phyloP scores from a whole-genome alignment of 2,113 vertebrate genomes.

The Neoarius graeffei region DNA sequence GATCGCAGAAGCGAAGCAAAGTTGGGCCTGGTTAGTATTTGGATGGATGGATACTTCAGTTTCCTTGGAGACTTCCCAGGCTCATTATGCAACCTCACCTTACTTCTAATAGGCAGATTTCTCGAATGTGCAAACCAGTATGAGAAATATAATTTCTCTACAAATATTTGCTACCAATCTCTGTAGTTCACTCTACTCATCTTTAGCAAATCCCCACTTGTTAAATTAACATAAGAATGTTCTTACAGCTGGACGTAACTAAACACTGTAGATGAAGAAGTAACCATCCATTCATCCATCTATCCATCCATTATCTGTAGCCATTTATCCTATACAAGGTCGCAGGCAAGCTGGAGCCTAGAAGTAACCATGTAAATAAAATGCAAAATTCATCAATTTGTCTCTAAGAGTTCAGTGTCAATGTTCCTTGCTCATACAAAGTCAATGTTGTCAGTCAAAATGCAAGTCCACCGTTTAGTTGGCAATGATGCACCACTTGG shows the following conservation, averaged over 20 bases:
- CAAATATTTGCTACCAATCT: not conserved
- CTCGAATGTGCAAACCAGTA: not conserved
- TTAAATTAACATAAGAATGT: not conserved
- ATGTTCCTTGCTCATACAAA: not conserved
- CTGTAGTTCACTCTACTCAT: not conserved
- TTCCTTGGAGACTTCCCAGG: not conserved
- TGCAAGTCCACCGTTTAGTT: too few relatives aligned
- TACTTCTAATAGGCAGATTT: not conserved
- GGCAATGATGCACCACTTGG: too few relatives aligned
- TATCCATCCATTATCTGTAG: too few relatives aligned
- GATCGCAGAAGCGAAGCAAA: too few relatives aligned
- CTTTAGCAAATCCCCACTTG: not conserved
- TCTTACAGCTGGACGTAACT: not conserved
- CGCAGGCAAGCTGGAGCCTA: too few relatives aligned
- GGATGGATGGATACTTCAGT: not conserved
- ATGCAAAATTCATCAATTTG: not conserved
- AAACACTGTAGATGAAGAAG: not conserved
- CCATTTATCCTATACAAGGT: too few relatives aligned
- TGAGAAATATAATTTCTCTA: not conserved
- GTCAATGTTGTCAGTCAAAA: not conserved
- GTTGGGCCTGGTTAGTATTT: too few relatives aligned
- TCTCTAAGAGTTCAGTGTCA: not conserved
- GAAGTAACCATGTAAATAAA: not conserved
- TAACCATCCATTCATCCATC: not conserved
- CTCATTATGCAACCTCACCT: not conserved